A percentile compares a stretch with the other conserved stretches of the same genome.
Conservation (phyloP, 37 sponge, comb jelly and placozoan species). For the Petrosia ficiformis region DNA sequence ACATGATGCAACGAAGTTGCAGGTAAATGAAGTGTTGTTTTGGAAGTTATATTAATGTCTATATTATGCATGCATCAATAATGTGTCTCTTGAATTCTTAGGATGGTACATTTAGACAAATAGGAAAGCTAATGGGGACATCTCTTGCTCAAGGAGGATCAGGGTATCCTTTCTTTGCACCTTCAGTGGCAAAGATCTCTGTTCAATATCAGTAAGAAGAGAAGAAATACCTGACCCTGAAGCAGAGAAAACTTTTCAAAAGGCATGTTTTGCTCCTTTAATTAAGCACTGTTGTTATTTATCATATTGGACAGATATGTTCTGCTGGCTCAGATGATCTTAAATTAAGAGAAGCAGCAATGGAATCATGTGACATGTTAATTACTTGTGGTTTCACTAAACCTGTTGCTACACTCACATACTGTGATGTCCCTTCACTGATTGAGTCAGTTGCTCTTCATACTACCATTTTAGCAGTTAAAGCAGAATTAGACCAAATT, state of each 20-base stretch:
- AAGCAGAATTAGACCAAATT: background rate
- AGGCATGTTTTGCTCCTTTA: no score
- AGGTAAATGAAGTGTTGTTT: slow-evolving; percentile 18
- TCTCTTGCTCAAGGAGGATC: slow-evolving; percentile 9
- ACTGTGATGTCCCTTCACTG: background rate
- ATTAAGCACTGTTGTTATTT: no score
- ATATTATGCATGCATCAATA: no score
- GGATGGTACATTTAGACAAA: background rate
- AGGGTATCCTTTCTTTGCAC: slow-evolving; percentile 20
- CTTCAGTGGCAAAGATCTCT: no score
- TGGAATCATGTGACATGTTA: background rate
- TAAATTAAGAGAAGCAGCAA: background rate
- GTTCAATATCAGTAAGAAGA: no score
- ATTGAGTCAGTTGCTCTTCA: background rate
- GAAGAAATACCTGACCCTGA: background rate
- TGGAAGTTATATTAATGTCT: background rate
- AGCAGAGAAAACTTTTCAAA: no score
- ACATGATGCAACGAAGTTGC: background rate
- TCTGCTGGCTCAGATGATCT: background rate
- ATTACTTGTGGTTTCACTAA: background rate
- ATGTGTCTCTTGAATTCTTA: no score
- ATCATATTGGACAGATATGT: no score
- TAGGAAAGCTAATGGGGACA: slow-evolving; percentile 18
- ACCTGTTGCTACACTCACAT: background rate
- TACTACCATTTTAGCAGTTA: background rate